These are phyloP conservation scores for Percopsis transmontana DNA, from an alignment of 2,113 vertebrate genomes.

Conservation along the genomic window DNA sequence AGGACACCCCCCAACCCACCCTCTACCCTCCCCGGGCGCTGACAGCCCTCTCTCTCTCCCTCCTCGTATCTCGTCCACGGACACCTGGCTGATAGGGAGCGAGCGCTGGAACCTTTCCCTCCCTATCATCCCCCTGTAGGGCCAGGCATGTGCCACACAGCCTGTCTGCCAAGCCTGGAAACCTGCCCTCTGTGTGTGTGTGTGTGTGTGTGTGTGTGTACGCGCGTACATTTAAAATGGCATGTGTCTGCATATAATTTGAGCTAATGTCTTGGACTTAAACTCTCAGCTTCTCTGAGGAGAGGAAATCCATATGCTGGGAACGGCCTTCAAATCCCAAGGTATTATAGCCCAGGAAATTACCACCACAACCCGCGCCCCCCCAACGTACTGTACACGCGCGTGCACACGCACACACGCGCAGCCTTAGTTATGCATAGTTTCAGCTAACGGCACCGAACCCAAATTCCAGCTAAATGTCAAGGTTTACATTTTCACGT, in stretches of 20 bases:
- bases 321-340: conserved; percentile 28
- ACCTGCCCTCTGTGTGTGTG: conserved; percentile 17
- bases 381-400: background rate
- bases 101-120: conserved; percentile 54
- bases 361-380: background rate
- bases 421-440: background rate
- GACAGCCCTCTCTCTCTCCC: conserved; percentile 34
- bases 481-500: conserved; percentile 6
- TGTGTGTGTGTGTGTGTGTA: background rate
- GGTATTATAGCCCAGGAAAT: conserved; percentile 10
- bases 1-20: conserved; percentile 25
- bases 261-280: conserved; percentile 36
- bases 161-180: conserved; percentile 50
- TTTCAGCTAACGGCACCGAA: background rate
- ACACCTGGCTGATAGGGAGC: conserved; percentile 61
- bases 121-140: conserved; percentile 65
- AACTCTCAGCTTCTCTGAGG: conserved; percentile 7
- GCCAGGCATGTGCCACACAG: conserved; percentile 58
- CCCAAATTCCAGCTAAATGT: background rate
- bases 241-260: conserved; percentile 48
- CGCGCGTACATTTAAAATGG: background rate
- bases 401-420: background rate
- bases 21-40: conserved; percentile 33
- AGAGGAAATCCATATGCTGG: conserved; percentile 30
- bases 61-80: conserved; percentile 45